Evolutionary conservation across 2,888 invertebrate genomes (phyloP), one percentile per base, ranked within the genome.

Genomic region (Dorcus hopei): DNA sequence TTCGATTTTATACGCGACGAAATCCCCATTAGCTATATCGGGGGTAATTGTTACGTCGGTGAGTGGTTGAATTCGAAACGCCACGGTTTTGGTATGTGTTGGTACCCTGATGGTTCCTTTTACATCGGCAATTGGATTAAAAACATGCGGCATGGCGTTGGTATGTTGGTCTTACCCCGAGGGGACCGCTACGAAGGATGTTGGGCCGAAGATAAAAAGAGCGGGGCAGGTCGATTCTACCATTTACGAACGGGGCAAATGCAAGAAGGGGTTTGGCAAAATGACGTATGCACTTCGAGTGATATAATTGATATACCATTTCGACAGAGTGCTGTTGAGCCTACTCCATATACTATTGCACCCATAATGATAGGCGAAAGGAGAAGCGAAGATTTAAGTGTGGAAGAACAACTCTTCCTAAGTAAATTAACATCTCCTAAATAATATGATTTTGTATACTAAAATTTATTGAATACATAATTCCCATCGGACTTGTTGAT

Each of bases 221-320:
- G 84, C 65, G 89, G 89, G 1, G 72, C 79, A n/a, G 89, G 89
- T 0, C 77, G 82, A 40, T 87, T 82, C 74, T 86, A 84, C 69
- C 87, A 87, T 71, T 72, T 87, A 70, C 79, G 80, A 66, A 85
- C 80, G 0, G 88, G 88, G 0, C 87, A 87, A 72, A 71, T 86
- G 62, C 88, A 88, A 70, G 82, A 84, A 59, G 89, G 89, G 1
- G 78, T 83, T 64, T 89, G 89, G 89, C 60, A 68, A 3, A 64
- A 79, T n/a, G 81, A 83, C 67, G 64, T 77, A 16, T 86, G 85
- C 67, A 74, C 83, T 57, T 80, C 70, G 59, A 85, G 86, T 58
- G 81, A 77, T 59, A 80, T 88, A 68, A 74, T 76, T 0, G 87
- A 87, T 69, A 83, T 85, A 48, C 73, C 79, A n/a, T 83, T 80